These are phyloP conservation scores for Trididemnum miniatum DNA, from an alignment of 23 tunicate species.

Conservation along the genomic window DNA sequence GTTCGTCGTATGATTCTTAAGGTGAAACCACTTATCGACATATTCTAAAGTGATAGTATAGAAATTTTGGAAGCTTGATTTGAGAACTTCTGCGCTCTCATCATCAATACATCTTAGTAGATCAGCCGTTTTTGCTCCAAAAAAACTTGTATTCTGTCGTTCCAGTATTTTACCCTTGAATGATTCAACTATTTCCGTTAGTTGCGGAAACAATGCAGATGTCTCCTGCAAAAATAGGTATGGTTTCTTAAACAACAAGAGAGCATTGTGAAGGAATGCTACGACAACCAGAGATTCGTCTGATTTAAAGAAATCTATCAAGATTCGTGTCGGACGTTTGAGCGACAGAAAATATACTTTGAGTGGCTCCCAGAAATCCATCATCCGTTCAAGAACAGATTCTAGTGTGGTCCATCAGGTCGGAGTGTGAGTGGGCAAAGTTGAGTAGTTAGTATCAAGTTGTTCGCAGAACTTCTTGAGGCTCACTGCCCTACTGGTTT, in stretches of 20 bases:
- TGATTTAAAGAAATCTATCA: too few species aligned
- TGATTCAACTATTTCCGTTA: conserved; percentile 45
- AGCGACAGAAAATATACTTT: not conserved
- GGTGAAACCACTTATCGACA: conserved; percentile 63
- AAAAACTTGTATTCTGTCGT: conserved; percentile 33
- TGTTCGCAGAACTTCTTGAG: conserved; percentile 41
- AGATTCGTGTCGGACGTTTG: not conserved
- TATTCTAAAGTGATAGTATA: conserved; percentile 40
- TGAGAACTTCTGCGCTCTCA: conserved; percentile 58
- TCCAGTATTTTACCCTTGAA: conserved; percentile 44
- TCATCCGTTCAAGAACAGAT: not conserved
- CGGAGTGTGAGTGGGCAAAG: not conserved
- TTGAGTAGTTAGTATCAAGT: not conserved
- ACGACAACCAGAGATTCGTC: not conserved
- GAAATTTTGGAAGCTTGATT: conserved; percentile 47
- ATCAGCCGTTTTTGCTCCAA: conserved; percentile 67
- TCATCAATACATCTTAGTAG: conserved; percentile 57
- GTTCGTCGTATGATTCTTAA: conserved; percentile 56
- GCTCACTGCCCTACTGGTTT: conserved; percentile 39
- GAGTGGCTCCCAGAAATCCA: not conserved
- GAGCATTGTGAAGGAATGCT: conserved; percentile 19
- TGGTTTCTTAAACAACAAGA: conserved; percentile 39
- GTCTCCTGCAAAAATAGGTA: conserved; percentile 42
- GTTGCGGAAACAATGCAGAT: conserved; percentile 58
- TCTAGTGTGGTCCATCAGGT: not conserved